Conservation (phyloP, 2,888 invertebrate species). For the Hirtodrosophila confusa region DNA sequence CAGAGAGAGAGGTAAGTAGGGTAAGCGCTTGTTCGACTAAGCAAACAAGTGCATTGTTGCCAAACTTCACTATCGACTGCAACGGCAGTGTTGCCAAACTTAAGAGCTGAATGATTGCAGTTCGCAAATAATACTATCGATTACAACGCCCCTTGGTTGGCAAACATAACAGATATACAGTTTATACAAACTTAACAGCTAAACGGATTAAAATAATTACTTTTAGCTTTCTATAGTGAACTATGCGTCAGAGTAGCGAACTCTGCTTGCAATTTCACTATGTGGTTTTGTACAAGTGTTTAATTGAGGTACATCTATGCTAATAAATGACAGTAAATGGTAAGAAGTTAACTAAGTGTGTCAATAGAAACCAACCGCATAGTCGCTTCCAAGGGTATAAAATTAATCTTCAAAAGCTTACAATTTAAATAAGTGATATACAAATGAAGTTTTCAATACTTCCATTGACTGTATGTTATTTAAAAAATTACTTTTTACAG, state of each 20-base stretch:
- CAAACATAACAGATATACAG: background rate
- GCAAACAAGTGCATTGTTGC: background rate
- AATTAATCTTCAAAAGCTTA: slow-evolving; percentile 1
- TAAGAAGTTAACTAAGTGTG: no score
- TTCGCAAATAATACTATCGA: no score
- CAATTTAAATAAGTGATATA: slow-evolving; percentile 7
- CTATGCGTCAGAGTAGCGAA: no score
- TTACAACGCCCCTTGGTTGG: no score
- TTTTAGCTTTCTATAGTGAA: no score
- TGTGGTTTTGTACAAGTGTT: no score
- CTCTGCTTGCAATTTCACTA: no score
- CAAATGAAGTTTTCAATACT: slow-evolving; percentile 14
- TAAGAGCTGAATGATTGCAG: background rate
- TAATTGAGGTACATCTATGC: no score
- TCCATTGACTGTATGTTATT: background rate
- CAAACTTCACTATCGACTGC: slow-evolving; percentile 14
- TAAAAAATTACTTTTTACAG: slow-evolving; percentile 1
- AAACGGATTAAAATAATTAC: background rate
- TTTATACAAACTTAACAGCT: background rate
- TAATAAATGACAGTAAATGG: no score
- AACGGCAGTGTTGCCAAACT: slow-evolving; percentile 28
- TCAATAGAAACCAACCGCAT: no score
- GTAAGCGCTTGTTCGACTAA: no score
- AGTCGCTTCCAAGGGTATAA: background rate
- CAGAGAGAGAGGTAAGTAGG: no score